Conservation (phyloP, 1,140 invertebrate species). For the Paraescarpia echinospica region DNA sequence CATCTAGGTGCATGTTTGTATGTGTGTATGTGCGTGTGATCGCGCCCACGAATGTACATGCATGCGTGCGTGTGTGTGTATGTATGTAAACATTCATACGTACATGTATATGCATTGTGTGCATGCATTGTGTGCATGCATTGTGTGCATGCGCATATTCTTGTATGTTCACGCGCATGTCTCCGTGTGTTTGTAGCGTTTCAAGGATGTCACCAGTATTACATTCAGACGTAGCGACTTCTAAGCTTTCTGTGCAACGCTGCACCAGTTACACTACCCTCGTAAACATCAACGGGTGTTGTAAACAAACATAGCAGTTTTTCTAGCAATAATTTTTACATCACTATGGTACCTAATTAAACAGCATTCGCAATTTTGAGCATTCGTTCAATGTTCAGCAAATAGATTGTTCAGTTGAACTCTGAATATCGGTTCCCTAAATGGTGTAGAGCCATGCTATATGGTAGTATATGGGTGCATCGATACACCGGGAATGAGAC, state of each 20-base stretch:
- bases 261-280: background rate
- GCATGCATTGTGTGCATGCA: background rate
- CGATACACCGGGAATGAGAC: no score
- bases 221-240: background rate
- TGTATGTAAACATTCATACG: background rate
- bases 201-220: no score
- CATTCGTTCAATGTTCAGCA: background rate
- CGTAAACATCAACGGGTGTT: background rate
- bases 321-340: background rate
- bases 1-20: background rate
- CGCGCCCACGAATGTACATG: no score
- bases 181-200: background rate
- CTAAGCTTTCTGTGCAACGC: background rate
- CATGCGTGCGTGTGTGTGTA: background rate
- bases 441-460: no score
- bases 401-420: no score
- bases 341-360: background rate
- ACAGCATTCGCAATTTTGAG: background rate
- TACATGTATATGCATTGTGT: slow-evolving; percentile 4
- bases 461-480: no score
- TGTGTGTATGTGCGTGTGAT: background rate
- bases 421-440: no score
- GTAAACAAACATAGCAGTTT: background rate
- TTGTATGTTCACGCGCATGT: background rate
- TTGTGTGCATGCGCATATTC: background rate